A percentile compares a stretch with the other conserved stretches of the same genome.
Conservation (phyloP, 92 coral and sea anemone species). For the Siderastrea radians region DNA sequence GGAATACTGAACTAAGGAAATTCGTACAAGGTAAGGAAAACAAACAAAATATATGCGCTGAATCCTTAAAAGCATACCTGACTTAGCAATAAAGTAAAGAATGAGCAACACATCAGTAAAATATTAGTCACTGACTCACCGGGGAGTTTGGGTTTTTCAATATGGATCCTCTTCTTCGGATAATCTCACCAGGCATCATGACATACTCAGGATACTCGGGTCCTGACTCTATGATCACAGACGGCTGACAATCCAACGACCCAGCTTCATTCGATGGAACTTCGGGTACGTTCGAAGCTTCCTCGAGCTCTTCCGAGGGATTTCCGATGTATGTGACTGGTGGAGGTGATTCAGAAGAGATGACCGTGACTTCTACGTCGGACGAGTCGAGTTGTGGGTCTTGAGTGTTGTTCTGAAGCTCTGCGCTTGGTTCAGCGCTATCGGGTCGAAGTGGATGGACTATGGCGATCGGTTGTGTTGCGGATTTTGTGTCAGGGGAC, state of each 20-base stretch:
- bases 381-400: slow-evolving; percentile 14
- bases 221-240: slow-evolving; percentile 4
- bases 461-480: slow-evolving; percentile 19
- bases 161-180: slow-evolving; percentile 40
- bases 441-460: slow-evolving; percentile 26
- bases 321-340: slow-evolving; percentile 63
- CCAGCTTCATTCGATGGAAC: neutral
- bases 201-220: slow-evolving; percentile 11
- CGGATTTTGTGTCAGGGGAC: neutral
- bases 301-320: slow-evolving; percentile 51
- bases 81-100: too few relatives aligned
- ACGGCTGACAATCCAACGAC: slow-evolving; percentile 1
- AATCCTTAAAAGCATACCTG: too few relatives aligned
- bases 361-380: slow-evolving; percentile 30
- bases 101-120: too few relatives aligned
- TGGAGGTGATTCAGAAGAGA: slow-evolving; percentile 33
- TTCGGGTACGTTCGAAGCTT: neutral
- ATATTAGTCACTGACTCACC: neutral
- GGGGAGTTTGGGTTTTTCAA: slow-evolving; percentile 22
- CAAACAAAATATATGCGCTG: too few relatives aligned
- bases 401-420: neutral
- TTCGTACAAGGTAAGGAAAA: too few relatives aligned
- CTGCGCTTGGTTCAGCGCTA: neutral
- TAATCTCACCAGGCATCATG: slow-evolving; percentile 34
- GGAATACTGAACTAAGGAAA: too few relatives aligned